A percentile compares a stretch with the other conserved stretches of the same genome.
phyloP scores from a whole-genome alignment of 2,888 invertebrate genomes.

The Hydrotaea diabolus region DNA sequence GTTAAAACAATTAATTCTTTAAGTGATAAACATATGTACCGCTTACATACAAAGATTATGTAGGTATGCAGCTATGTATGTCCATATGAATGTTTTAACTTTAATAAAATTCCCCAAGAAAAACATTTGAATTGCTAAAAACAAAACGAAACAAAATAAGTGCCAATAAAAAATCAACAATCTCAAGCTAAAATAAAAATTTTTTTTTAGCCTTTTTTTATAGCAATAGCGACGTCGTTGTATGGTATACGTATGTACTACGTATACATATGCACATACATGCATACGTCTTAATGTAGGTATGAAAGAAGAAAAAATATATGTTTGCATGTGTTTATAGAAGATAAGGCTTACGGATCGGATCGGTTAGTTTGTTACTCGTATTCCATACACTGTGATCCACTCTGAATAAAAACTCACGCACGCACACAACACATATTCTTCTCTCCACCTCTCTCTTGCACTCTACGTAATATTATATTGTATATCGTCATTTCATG shows the following conservation, averaged over 20 bases:
- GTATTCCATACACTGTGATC: neutral
- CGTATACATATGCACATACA: neutral
- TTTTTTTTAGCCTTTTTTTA: conserved; percentile 1
- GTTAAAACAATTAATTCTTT: too few species aligned
- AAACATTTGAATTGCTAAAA: conserved; percentile 16
- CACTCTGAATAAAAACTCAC: neutral
- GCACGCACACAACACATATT: neutral
- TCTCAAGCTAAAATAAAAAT: conserved; percentile 6
- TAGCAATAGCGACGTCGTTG: conserved; percentile 18
- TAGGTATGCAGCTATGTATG: neutral
- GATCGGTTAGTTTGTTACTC: conserved; percentile 25
- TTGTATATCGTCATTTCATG: conserved; percentile 13
- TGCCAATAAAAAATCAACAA: conserved; percentile 18
- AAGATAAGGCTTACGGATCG: conserved; percentile 56
- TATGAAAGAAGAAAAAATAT: conserved; percentile 1
- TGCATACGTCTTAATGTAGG: neutral
- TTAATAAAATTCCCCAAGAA: neutral
- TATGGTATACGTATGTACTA: neutral
- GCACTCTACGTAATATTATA: conserved; percentile 6
- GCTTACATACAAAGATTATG: neutral
- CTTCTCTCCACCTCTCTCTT: neutral
- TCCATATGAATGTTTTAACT: neutral
- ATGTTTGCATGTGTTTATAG: conserved; percentile 24
- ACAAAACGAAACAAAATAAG: conserved; percentile 9
- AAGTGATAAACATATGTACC: neutral